These are phyloP conservation scores for Myrmecophaga tridactyla DNA, from an alignment of 2,113 vertebrate species.

Conservation along the genomic window DNA sequence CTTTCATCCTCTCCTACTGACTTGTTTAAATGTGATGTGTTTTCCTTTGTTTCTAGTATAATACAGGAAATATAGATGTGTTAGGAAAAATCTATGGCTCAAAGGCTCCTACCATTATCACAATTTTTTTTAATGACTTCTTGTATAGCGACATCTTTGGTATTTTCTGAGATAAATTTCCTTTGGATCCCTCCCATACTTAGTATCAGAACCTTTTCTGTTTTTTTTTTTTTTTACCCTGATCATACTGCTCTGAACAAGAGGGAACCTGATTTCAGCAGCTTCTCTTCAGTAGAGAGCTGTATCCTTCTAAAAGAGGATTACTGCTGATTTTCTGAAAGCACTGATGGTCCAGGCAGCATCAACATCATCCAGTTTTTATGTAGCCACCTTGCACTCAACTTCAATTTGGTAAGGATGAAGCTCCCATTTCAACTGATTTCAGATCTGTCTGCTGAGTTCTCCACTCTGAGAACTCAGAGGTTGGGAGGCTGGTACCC, in stretches of 20 bases:
- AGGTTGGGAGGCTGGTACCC: background rate
- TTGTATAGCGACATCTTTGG: background rate
- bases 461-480: background rate
- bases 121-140: fast-evolving
- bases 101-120: background rate
- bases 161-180: background rate
- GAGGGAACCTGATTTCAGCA: background rate
- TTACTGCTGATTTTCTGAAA: background rate
- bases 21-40: background rate
- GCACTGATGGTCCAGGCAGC: background rate
- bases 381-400: background rate
- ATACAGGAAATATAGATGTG: background rate
- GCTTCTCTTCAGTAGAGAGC: background rate
- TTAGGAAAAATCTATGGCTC: background rate
- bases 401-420: background rate
- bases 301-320: background rate
- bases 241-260: background rate
- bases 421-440: background rate
- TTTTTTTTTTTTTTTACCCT: background rate
- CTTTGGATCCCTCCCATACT: background rate
- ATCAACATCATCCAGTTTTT: too few relatives aligned
- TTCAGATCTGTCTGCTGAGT: background rate
- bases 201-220: background rate
- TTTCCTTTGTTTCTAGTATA: background rate
- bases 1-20: background rate